Evolutionary conservation across 2,888 invertebrate genomes (phyloP), one percentile per base, ranked within the genome.

Genomic region (Apeira syringaria): DNA sequence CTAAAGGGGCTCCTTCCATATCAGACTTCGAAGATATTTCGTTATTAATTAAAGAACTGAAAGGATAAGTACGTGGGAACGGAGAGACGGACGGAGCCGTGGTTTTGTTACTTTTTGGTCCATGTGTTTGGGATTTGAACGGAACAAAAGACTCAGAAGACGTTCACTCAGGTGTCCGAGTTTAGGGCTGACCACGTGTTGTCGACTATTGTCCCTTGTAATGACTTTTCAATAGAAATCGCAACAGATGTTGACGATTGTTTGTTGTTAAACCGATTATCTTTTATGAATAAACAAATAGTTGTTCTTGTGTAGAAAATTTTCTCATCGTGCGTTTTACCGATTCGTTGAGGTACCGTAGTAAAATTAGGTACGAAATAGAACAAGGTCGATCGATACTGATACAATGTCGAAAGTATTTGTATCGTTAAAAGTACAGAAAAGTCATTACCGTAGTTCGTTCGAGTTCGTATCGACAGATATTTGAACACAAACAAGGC

Each of bases 401-500:
- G 60, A 53, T 62, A 64, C 57, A 62, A 64, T 68, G 75, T 66
- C 61, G 67, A 72, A 74, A 70, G 68, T 68, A 69, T 66, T 71
- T 69, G 64, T 67, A 65, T 66, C 5, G 20, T 65, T 66, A 65
- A 68, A 68, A 62, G 61, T 59, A 66, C 39, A 68, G 68, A 76
- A 67, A 79, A 74, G 62, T 60, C 61, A 66, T 64, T 65, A 67
- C 69, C 56, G 67, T 68, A 64, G 61, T 70, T 63, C 66, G 68
- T 72, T 75, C 71, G 57, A 71, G 73, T 79, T 76, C 74, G 75
- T 81, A 82, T 80, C 80, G 75, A 80, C 74, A 80, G 77, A 78
- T 84, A 88, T 89, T 86, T 81, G 78, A 83, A 83, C 81, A 78
- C 85, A 87, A 88, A 89, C 82, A 83, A 31, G 67, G 73, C 80